phyloP scores from a whole-genome alignment of 2,113 vertebrate genomes.

The Rhagologus leucostigma region DNA sequence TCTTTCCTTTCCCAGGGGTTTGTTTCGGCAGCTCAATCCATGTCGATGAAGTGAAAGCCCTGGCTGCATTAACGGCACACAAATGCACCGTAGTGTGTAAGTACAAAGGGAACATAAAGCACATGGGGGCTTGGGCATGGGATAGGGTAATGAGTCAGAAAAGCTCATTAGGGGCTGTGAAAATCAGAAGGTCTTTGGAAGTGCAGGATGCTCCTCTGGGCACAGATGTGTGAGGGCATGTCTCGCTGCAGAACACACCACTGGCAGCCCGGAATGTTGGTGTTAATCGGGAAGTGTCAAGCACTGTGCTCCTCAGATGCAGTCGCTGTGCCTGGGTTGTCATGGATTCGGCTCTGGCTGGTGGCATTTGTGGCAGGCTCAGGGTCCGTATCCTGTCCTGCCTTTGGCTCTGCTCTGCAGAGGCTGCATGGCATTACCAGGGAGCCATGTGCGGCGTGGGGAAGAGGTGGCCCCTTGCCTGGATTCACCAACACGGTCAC shows the following conservation, averaged over 20 bases:
- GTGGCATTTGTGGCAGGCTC: neutral
- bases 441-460: neutral
- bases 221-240: neutral
- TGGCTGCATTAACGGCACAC: slow-evolving; percentile 34
- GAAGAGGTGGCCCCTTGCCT: neutral
- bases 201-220: neutral
- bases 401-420: neutral
- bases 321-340: neutral
- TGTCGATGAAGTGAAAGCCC: neutral
- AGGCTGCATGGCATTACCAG: accelerated
- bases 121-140: neutral
- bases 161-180: neutral
- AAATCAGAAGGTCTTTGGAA: neutral
- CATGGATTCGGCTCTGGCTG: slow-evolving; percentile 37
- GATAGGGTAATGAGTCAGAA: neutral
- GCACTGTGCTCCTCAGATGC: neutral
- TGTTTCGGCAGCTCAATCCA: neutral
- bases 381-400: neutral
- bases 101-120: neutral
- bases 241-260: neutral
- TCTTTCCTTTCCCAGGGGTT: slow-evolving; percentile 4
- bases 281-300: neutral
- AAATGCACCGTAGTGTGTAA: neutral
- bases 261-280: neutral
- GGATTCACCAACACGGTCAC: neutral